Evolutionary conservation across 2,797 vertebrate genomes (phyloP), one percentile per base, ranked within the genome.

Genomic region (Mallotus villosus): DNA sequence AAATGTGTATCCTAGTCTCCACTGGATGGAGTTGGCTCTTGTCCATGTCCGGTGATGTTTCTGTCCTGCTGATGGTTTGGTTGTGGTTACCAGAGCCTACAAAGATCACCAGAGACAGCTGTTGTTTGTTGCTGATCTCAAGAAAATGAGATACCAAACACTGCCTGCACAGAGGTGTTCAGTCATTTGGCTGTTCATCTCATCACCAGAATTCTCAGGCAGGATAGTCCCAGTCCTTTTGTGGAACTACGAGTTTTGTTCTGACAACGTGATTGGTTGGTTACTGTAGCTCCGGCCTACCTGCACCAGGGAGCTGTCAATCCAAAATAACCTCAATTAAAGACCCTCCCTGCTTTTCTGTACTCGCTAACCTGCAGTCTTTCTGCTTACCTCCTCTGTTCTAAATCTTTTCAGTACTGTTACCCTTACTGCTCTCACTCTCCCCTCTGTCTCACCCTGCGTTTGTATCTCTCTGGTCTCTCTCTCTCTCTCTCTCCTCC

Each of bases 401-500:
- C 75, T 46, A 12, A 46, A 46, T 46, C 12, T 46, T 12, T 3
- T 46, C 11, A 12, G 11, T 14, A 11, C 41, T 12, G 41, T 46
- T 46, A 46, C 41, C 41, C 41, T 12, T 46, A 2, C 41, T 78
- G 21, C 58, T 22, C 17, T 63, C 21, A 63, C 71, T 75, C 27
- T 71, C 74, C 16, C 86, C 86, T 90, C 80, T 91, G 84, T 86
- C 79, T 78, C 80, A 71, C 78, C 83, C 81, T 74, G 5, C 89
- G 86, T 85, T 51, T 46, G n/a, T 24, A 46, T 51, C 46, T 57
- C 16, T 53, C 37, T 71, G 60, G 49, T 68, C 63, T 70, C 22
- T 55, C 27, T 53, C 3, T 34, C 27, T 90, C 86, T 90, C 79
- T 92, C 87, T 89, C 70, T 83, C 74, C 84, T 86, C 89, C 89